These are phyloP conservation scores for Macroteleia sp. DNA, from an alignment of 2,888 invertebrate genomes.

Conservation along the genomic window DNA sequence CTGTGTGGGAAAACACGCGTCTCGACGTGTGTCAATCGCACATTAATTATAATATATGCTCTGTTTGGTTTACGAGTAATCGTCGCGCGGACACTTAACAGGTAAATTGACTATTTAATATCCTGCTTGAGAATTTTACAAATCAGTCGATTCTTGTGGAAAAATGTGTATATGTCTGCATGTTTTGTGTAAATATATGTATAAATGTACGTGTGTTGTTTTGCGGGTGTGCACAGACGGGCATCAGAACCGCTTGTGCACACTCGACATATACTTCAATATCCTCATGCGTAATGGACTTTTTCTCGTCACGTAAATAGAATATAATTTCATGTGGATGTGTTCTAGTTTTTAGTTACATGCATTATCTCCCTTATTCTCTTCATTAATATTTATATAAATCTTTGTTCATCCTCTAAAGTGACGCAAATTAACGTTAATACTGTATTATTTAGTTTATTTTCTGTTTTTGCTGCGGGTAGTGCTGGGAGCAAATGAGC, in stretches of 20 bases:
- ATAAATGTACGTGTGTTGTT: constrained; percentile 63
- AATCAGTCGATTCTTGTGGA: constrained; percentile 79
- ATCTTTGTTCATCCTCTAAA: constrained; percentile 57
- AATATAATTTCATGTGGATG: constrained; percentile 59
- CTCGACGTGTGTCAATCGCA: constrained; percentile 68
- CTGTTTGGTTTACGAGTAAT: constrained; percentile 72
- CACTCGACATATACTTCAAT: too few relatives aligned
- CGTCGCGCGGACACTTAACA: constrained; percentile 74
- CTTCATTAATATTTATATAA: constrained; percentile 57
- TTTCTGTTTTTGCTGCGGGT: neutral
- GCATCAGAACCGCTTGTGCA: too few relatives aligned
- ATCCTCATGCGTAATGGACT: constrained; percentile 56
- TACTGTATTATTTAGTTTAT: constrained; percentile 27
- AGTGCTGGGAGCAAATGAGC: constrained; percentile 41
- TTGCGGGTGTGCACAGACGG: too few relatives aligned
- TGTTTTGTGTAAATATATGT: constrained; percentile 58
- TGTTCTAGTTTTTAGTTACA: constrained; percentile 47
- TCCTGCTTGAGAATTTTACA: constrained; percentile 81
- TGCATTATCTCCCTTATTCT: constrained; percentile 41
- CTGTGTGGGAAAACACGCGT: constrained; percentile 57
- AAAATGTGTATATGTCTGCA: constrained; percentile 68
- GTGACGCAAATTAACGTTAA: constrained; percentile 59
- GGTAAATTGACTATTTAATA: constrained; percentile 83
- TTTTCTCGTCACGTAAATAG: constrained; percentile 48
- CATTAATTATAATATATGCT: constrained; percentile 71